Conservation (phyloP, 2,797 vertebrate species). For the Xyrichtys novacula region DNA sequence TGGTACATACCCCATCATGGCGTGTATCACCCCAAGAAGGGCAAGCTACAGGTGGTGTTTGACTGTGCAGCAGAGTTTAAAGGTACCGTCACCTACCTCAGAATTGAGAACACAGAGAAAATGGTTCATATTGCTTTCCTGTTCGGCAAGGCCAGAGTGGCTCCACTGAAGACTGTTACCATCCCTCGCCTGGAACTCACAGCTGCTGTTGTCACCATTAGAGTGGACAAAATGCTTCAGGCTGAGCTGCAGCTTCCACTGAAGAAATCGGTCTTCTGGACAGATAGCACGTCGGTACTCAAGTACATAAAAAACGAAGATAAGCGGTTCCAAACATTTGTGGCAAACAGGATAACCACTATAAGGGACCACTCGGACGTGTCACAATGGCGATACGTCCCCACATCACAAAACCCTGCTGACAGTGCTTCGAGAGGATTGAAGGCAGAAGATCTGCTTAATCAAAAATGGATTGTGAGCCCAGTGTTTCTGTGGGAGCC, state of each 20-base stretch:
- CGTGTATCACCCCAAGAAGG: not conserved
- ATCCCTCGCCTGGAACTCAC: too few species aligned
- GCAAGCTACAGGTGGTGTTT: too few species aligned
- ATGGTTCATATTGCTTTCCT: slow-evolving; percentile 10
- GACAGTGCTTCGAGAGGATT: not conserved
- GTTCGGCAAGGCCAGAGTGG: slow-evolving; percentile 15
- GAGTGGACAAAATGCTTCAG: not conserved
- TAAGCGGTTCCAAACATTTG: not conserved
- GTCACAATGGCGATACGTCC: not conserved
- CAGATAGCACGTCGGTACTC: not conserved
- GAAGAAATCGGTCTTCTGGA: not conserved
- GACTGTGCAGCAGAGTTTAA: too few species aligned
- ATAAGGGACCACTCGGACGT: not conserved
- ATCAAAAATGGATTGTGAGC: not conserved
- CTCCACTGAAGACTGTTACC: not conserved
- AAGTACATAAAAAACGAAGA: not conserved
- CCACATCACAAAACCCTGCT: not conserved
- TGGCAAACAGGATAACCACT: not conserved
- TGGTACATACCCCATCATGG: slow-evolving; percentile 42
- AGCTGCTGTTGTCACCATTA: not conserved
- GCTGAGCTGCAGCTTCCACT: not conserved
- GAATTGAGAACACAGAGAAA: not conserved
- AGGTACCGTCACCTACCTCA: slow-evolving; percentile 15
- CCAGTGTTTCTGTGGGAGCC: not conserved
- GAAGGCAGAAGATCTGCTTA: not conserved